Evolutionary conservation across 2,888 invertebrate species (phyloP), one percentile per base, ranked within the genome.

Genomic region (Hirudinaria manillensis): DNA sequence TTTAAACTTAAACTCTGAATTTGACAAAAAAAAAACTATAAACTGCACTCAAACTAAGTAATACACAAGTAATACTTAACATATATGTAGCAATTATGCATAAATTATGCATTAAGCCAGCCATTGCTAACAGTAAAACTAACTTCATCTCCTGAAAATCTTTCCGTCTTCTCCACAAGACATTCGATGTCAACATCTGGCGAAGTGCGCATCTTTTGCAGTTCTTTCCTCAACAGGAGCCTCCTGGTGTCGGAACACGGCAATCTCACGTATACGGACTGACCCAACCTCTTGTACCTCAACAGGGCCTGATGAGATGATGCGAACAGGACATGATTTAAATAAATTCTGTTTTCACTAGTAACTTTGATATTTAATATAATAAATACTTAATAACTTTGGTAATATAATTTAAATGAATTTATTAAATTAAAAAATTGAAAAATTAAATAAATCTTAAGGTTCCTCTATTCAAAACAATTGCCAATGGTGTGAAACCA

Each of bases 71-170:
- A n/a, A n/a, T n/a, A n/a, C n/a, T n/a, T n/a, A n/a, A n/a, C n/a
- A n/a, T n/a, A n/a, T n/a, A n/a, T n/a, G n/a, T n/a, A n/a, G n/a
- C n/a, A n/a, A n/a, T n/a, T n/a, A n/a, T n/a, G n/a, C n/a, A n/a
- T n/a, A n/a, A n/a, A n/a, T n/a, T n/a, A n/a, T n/a, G n/a, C n/a
- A n/a, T n/a, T n/a, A n/a, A n/a, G n/a, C n/a, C n/a, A n/a, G 24
- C 7, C 29, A 27, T 61, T 61, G 6, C 4, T 16, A n/a, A 61
- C 29, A 16, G 29, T n/a, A 61, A 61, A 29, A 61, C 3, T 61
- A 16, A 79, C 80, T 78, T 99, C 98, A 0, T 98, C 98, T 0
- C 98, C 98, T 0, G 97, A 95, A 86, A 93, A 97, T 0, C 91
- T 90, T 38, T 90, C 89, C 0, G 94, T 94, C 70, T 83, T 84